These are phyloP conservation scores for Osmerus mordax DNA, from an alignment of 2,113 vertebrate species.

Conservation along the genomic window DNA sequence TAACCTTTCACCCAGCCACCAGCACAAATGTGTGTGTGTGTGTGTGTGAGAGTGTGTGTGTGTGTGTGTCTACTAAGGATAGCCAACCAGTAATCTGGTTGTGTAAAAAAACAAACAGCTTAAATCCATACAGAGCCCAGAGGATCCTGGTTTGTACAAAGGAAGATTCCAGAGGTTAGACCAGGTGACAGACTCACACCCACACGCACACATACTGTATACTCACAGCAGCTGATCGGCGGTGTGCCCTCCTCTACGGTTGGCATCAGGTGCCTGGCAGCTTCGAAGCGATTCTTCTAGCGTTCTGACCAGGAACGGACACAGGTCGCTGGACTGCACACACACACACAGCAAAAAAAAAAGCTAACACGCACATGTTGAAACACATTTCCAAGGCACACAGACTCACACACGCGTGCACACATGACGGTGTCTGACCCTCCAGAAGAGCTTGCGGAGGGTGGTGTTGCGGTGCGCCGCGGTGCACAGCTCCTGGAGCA, in stretches of 20 bases:
- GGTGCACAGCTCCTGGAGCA: conserved; percentile 67
- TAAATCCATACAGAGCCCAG: conserved; percentile 4
- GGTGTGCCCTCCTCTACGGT: conserved; percentile 60
- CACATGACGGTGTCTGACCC: conserved; percentile 48
- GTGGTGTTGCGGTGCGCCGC: conserved; percentile 51
- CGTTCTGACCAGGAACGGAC: conserved; percentile 67
- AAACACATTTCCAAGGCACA: neutral
- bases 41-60: conserved; percentile 31
- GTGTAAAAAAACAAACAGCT: conserved; percentile 14
- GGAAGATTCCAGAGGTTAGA: neutral
- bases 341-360: neutral
- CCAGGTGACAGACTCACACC: conserved; percentile 6
- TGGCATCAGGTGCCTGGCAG: conserved; percentile 8
- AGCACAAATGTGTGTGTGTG: neutral
- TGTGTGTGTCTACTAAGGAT: conserved; percentile 26
- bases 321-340: conserved; percentile 66
- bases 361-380: conserved; percentile 1
- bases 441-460: conserved; percentile 72
- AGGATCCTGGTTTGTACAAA: neutral
- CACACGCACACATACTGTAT: conserved; percentile 22
- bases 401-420: neutral
- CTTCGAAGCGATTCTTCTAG: conserved; percentile 59
- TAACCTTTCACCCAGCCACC: neutral
- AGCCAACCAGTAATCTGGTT: neutral
- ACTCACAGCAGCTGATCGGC: neutral